A percentile compares a stretch with the other conserved stretches of the same genome.
phyloP scores from a whole-genome alignment of 1,140 invertebrate species.

The Sinella curviseta region DNA sequence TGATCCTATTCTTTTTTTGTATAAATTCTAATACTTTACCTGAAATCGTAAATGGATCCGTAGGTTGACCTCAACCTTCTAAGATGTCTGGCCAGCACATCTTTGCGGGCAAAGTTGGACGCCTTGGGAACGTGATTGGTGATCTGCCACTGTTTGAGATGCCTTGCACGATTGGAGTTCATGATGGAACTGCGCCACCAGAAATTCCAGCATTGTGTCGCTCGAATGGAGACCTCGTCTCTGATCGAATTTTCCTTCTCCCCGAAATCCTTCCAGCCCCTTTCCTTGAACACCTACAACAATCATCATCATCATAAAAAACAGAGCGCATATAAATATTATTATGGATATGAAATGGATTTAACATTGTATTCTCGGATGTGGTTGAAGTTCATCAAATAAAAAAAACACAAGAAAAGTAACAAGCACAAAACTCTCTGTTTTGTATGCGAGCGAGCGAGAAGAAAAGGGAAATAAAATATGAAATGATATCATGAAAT shows the following conservation, averaged over 20 bases:
- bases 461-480: too few relatives aligned
- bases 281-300: constrained; percentile 70
- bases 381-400: too few relatives aligned
- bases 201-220: constrained; percentile 42
- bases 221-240: not conserved
- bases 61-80: constrained; percentile 79
- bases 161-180: not conserved
- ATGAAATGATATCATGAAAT: too few relatives aligned
- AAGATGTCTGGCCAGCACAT: constrained; percentile 73
- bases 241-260: constrained; percentile 48
- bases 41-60: constrained; percentile 78
- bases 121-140: constrained; percentile 82
- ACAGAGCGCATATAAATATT: not conserved
- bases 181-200: constrained; percentile 43
- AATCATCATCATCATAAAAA: not conserved
- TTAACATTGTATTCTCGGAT: not conserved
- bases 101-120: constrained; percentile 77
- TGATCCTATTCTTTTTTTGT: not conserved
- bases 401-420: too few relatives aligned
- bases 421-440: too few relatives aligned
- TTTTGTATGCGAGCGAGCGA: too few relatives aligned
- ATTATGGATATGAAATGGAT: not conserved
- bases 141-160: constrained; percentile 59
- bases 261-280: constrained; percentile 76
- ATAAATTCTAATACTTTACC: constrained; percentile 57